Conservation (phyloP, 1,140 invertebrate genomes). For the Drosophila burlai region DNA sequence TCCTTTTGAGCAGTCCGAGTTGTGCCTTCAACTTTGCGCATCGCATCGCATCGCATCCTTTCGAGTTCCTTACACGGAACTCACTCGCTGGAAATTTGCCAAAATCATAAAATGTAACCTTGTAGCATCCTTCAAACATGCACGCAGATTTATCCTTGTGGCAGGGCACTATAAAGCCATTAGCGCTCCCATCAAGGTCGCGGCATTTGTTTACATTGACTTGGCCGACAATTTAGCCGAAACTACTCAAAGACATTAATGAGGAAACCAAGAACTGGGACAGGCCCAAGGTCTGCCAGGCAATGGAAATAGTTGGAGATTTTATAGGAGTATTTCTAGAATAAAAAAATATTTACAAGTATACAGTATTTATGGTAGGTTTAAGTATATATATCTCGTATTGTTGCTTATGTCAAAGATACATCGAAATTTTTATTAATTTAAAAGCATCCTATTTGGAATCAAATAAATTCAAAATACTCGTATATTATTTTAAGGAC, state of each 20-base stretch:
- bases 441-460: background rate
- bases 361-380: background rate
- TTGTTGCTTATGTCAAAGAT: background rate
- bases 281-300: slow-evolving; percentile 42
- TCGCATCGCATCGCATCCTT: slow-evolving; percentile 80
- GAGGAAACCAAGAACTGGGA: slow-evolving; percentile 30
- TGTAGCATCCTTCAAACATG: slow-evolving; percentile 25
- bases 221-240: slow-evolving; percentile 48
- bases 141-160: background rate
- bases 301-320: background rate
- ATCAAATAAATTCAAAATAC: background rate
- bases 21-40: slow-evolving; percentile 72
- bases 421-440: background rate
- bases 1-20: slow-evolving; percentile 45
- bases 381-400: no score
- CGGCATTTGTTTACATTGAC: slow-evolving; percentile 67
- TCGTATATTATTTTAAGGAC: background rate
- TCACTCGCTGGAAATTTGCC: slow-evolving; percentile 60
- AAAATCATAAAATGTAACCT: slow-evolving; percentile 71
- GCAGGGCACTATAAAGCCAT: slow-evolving; percentile 59
- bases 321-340: background rate
- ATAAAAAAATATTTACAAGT: no score
- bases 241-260: slow-evolving; percentile 53
- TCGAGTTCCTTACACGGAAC: slow-evolving; percentile 56
- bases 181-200: slow-evolving; percentile 74